These are phyloP conservation scores for Lagenorhynchus albirostris DNA, from an alignment of 2,113 vertebrate species.

Conservation along the genomic window DNA sequence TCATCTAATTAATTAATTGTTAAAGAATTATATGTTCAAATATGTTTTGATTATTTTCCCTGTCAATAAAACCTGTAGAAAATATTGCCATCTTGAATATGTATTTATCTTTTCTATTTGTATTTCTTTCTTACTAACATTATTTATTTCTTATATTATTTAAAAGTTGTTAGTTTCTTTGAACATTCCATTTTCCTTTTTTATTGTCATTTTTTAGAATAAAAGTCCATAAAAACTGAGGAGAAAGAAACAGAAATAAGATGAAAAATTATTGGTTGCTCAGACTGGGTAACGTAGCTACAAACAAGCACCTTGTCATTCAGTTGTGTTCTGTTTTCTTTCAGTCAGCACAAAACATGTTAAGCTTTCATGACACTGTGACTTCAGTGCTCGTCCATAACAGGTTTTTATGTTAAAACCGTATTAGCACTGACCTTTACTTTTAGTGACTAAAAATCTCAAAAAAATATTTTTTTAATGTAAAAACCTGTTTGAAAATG, in stretches of 20 bases:
- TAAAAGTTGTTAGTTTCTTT: not conserved
- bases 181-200: not conserved
- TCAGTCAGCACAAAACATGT: not conserved
- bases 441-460: not conserved
- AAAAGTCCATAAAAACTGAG: not conserved
- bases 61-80: not conserved
- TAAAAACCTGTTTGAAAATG: not conserved
- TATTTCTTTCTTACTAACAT: not conserved
- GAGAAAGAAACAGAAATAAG: not conserved
- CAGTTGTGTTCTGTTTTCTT: not conserved
- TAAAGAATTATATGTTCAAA: not conserved
- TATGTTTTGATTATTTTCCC: not conserved
- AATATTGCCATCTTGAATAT: not conserved
- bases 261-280: not conserved
- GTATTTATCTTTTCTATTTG: not conserved
- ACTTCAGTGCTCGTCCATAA: not conserved
- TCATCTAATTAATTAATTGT: not conserved
- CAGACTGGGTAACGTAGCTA: not conserved
- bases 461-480: not conserved
- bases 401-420: not conserved
- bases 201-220: not conserved
- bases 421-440: not conserved
- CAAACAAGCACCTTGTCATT: not conserved
- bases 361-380: not conserved
- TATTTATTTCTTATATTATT: not conserved